Conservation (phyloP, 2,888 invertebrate genomes). For the Furcula furcula region DNA sequence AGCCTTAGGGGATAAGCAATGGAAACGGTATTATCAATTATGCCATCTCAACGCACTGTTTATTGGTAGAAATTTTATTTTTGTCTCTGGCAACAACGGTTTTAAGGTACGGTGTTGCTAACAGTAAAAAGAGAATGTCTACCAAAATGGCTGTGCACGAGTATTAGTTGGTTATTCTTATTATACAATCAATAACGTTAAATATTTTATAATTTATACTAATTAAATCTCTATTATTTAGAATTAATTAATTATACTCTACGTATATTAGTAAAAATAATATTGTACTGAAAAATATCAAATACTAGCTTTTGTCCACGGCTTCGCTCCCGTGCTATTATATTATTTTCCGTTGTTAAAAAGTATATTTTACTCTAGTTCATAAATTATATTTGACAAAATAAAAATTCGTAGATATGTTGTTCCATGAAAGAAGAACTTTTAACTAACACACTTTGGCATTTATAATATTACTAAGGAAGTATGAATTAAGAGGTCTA, state of each 20-base stretch:
- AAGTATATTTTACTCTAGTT: too few species aligned
- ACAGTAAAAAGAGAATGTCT: constrained; percentile 17
- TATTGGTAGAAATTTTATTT: constrained; percentile 22
- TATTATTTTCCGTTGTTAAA: too few species aligned
- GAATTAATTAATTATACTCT: neutral
- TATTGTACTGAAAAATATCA: neutral
- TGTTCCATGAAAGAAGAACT: too few species aligned
- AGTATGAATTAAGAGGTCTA: too few species aligned
- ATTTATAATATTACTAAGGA: too few species aligned
- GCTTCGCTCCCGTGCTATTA: too few species aligned
- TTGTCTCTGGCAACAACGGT: constrained; percentile 5
- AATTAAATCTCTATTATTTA: constrained; percentile 10
- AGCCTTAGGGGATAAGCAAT: constrained; percentile 23
- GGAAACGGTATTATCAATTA: constrained; percentile 26
- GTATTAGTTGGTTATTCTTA: constrained; percentile 29
- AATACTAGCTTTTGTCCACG: too few species aligned
- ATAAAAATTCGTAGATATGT: too few species aligned
- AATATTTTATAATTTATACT: constrained; percentile 25
- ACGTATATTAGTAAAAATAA: too few species aligned
- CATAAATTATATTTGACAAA: too few species aligned
- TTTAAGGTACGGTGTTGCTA: constrained; percentile 11
- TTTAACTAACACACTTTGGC: too few species aligned
- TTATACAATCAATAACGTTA: constrained; percentile 21
- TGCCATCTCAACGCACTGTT: constrained; percentile 15
- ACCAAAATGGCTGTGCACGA: constrained; percentile 18